Conservation (phyloP, 2,888 invertebrate species). For the Andrena camellia region DNA sequence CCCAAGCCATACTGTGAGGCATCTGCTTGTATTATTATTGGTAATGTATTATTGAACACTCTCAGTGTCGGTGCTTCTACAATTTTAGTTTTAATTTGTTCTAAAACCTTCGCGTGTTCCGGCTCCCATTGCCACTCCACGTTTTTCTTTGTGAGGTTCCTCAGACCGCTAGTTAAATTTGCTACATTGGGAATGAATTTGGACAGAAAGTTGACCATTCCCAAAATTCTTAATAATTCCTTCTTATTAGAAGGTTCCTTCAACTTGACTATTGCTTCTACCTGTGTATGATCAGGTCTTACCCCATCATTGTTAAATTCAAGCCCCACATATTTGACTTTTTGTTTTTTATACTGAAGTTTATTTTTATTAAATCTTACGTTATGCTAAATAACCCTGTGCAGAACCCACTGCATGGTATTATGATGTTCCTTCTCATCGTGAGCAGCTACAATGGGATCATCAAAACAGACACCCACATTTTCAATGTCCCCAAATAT, state of each 20-base stretch:
- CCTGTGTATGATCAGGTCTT: slow-evolving; percentile 25
- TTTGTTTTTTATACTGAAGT: slow-evolving; percentile 29
- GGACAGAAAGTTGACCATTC: slow-evolving; percentile 66
- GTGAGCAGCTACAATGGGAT: slow-evolving; percentile 73
- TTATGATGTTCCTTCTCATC: slow-evolving; percentile 59
- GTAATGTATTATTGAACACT: slow-evolving; percentile 69
- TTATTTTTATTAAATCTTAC: slow-evolving; percentile 53
- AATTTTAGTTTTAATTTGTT: slow-evolving; percentile 35
- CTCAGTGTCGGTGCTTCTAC: slow-evolving; percentile 66
- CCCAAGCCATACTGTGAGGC: slow-evolving; percentile 75
- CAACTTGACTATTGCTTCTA: slow-evolving; percentile 47
- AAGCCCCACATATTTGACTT: slow-evolving; percentile 51
- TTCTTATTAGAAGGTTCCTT: slow-evolving; percentile 58
- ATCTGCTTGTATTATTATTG: slow-evolving; percentile 76
- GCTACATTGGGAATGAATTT: slow-evolving; percentile 64
- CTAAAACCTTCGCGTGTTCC: slow-evolving; percentile 34
- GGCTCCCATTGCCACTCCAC: slow-evolving; percentile 44
- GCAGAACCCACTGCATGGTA: slow-evolving; percentile 12
- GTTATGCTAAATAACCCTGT: slow-evolving; percentile 8
- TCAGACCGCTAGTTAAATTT: slow-evolving; percentile 50
- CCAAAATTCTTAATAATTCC: slow-evolving; percentile 60
- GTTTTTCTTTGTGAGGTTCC: slow-evolving; percentile 65
- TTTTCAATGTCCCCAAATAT: slow-evolving; percentile 79
- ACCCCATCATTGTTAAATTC: slow-evolving; percentile 33
- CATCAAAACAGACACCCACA: slow-evolving; percentile 79